Evolutionary conservation across 2,797 vertebrate species (phyloP).

Genomic region (Hylomyscus alleni): DNA sequence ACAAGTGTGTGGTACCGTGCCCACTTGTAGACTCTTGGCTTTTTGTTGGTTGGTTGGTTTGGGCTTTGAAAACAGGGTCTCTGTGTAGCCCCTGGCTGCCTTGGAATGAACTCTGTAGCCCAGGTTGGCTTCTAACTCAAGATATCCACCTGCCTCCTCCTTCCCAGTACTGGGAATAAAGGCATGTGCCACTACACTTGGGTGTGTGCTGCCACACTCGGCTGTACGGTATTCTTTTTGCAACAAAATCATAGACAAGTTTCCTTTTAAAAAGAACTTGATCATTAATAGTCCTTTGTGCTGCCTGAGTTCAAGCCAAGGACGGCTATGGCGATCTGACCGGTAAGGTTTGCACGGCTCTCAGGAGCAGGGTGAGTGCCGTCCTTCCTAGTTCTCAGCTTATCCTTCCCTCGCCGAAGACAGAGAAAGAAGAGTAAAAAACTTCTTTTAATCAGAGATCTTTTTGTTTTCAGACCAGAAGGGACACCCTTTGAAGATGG

Average conservation of each 20-base stretch:
- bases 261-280: neutral
- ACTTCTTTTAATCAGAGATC: slow-evolving; percentile 81
- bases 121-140: neutral
- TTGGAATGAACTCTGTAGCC: neutral
- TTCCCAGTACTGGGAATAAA: neutral
- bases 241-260: slow-evolving; percentile 10
- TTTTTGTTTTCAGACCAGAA: slow-evolving; percentile 94
- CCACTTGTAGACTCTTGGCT: neutral
- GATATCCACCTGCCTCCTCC: neutral
- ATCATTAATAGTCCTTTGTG: slow-evolving; percentile 48
- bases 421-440: slow-evolving; percentile 58
- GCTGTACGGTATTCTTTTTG: neutral
- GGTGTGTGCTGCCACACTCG: neutral
- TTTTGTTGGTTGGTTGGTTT: neutral
- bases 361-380: neutral
- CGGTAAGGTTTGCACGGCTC: neutral
- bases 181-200: neutral
- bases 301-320: neutral
- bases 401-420: slow-evolving; percentile 50
- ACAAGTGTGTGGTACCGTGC: neutral
- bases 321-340: neutral
- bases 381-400: slow-evolving; percentile 6
- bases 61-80: neutral
- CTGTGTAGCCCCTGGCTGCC: neutral
- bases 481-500: slow-evolving; percentile 99